phyloP scores from a whole-genome alignment of 2,113 vertebrate genomes.

The rat (Rattus norvegicus) region DNA sequence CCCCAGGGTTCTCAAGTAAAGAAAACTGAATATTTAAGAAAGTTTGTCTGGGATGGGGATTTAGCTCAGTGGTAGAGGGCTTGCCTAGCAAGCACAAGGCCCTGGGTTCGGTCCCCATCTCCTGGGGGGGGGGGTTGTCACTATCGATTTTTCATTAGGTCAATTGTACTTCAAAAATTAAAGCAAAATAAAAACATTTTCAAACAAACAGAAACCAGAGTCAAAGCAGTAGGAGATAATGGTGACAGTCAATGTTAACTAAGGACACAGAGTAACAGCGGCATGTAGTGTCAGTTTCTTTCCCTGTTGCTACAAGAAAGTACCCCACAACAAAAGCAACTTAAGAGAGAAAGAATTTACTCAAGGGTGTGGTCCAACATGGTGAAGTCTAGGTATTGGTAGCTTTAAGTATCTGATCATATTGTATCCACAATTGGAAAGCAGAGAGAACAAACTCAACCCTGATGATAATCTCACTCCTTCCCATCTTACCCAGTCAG shows the following conservation, averaged over 20 bases:
- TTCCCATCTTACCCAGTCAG: not conserved
- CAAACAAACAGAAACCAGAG: not conserved
- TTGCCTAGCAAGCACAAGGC: too few relatives aligned
- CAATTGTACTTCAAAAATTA: not conserved
- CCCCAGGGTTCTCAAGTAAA: not conserved
- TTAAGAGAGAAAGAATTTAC: not conserved
- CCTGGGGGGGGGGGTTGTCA: not conserved
- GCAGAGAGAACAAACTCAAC: not conserved
- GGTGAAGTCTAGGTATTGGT: too few relatives aligned
- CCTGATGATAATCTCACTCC: not conserved
- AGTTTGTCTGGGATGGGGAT: not conserved
- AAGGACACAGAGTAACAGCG: not conserved
- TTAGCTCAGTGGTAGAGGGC: too few relatives aligned
- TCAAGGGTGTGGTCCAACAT: not conserved
- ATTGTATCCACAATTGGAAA: not conserved
- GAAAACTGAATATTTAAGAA: not conserved
- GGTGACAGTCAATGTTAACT: not conserved
- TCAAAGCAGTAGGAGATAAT: not conserved
- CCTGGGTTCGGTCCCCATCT: too few relatives aligned
- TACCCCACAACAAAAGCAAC: not conserved
- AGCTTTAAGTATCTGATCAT: not conserved
- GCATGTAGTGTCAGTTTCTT: not conserved
- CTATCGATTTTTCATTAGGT: not conserved
- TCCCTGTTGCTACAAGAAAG: not conserved
- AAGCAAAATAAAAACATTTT: not conserved